A percentile compares a stretch with the other conserved stretches of the same genome.
Conservation (phyloP, 2,888 invertebrate species). For the Brachycybe producta region DNA sequence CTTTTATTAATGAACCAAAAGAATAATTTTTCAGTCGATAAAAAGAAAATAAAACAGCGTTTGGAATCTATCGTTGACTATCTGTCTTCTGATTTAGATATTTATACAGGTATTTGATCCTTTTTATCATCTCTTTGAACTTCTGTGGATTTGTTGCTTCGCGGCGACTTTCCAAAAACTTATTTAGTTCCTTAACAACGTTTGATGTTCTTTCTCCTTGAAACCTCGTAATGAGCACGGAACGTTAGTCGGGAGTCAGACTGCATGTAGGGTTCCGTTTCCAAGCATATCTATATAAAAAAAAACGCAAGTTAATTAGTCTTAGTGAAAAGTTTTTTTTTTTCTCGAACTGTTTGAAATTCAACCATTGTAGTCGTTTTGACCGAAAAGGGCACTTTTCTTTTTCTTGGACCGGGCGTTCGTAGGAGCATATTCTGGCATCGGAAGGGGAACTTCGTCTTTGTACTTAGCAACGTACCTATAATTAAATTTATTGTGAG, state of each 20-base stretch:
- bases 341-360: no score
- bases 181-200: conserved; percentile 55
- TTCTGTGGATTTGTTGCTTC: conserved; percentile 57
- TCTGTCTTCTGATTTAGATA: conserved; percentile 67
- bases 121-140: conserved; percentile 59
- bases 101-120: no score
- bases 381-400: conserved; percentile 79
- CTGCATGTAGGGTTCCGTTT: conserved; percentile 65
- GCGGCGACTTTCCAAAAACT: conserved; percentile 47
- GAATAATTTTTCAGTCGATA: no score
- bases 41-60: no score
- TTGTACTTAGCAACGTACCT: conserved; percentile 56
- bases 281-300: conserved; percentile 71
- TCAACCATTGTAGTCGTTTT: conserved; percentile 82
- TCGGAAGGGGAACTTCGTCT: conserved; percentile 40
- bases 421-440: conserved; percentile 53
- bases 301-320: no score
- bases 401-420: conserved; percentile 61
- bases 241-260: conserved; percentile 65
- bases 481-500: background rate
- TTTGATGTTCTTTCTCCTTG: conserved; percentile 60
- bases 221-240: conserved; percentile 85
- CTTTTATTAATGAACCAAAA: no score
- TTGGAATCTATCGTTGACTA: no score
- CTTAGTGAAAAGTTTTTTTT: no score